Base-by-base conservation (phyloP, 2,113 vertebrate species). In the Sisor rabdophorus region DNA sequence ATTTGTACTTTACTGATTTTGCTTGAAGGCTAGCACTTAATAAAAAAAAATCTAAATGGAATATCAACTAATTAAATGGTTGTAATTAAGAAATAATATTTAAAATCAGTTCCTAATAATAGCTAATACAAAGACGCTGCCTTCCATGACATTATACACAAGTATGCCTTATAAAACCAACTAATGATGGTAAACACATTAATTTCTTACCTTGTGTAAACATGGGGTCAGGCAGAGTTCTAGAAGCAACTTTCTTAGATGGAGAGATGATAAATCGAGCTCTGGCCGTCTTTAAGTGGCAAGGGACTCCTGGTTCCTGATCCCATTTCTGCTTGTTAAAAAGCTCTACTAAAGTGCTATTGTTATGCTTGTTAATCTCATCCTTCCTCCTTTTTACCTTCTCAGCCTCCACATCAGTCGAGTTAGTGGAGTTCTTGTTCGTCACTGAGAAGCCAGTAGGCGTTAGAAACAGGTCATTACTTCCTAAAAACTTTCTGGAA, bases 171-270 rank as follows among this genome's bases (percentile, higher is more conserved):
- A n/a, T n/a, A n/a, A n/a, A n/a, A n/a, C n/a, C n/a, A n/a, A n/a
- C n/a, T n/a, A n/a, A n/a, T n/a, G n/a, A n/a, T n/a, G n/a, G n/a
- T n/a, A n/a, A n/a, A n/a, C n/a, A n/a, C n/a, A n/a, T n/a, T n/a
- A n/a, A n/a, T n/a, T n/a, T n/a, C 93, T 91, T 93, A 98, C 95
- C 94, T 89, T 92, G 90, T 83, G 91, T 88, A 90, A 93, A 89
- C 89, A 87, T 88, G 82, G 93, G 87, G 85, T 94, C 93, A 32
- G 91, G 88, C 67, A 90, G 90, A 0, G 90, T 90, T 86, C 91
- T 87, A 11, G 91, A 87, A 87, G 86, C 88, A 76, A 90, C 88
- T 88, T 92, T 91, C 84, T 91, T 93, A 87, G 93, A 86, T 74
- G 91, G 92, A 90, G 92, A 92, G 86, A 91, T 87, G 82, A 92